Base-by-base conservation (phyloP, 2,113 vertebrate species). In the Chauna torquata region DNA sequence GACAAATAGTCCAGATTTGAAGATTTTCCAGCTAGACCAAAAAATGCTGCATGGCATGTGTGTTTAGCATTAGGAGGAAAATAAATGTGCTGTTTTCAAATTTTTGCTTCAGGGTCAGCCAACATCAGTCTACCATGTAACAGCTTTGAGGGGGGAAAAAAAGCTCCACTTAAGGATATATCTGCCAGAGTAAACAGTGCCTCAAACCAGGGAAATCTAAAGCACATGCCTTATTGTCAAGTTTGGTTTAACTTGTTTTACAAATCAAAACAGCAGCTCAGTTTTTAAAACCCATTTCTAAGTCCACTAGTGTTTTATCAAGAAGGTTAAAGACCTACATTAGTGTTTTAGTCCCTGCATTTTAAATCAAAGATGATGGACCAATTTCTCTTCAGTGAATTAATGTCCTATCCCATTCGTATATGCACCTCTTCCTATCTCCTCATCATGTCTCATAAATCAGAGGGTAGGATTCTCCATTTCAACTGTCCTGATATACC, bases 191-290 rank as follows among this genome's bases (percentile, higher is more conserved):
- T 98, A 98, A 98, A 98, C 97, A 98, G 94, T 96, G 95, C 94
- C 77, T 92, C 97, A 95, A 98, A 98, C 94, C 97, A 97, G 97
- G 94, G 74, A 98, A 98, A 98, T 97, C 95, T 96, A 98, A 98
- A 98, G 97, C 96, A 98, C 96, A 97, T 98, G 97, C 96, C 62
- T 97, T 97, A 97, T 97, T 97, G 96, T 98, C 97, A 98, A 94
- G 94, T 98, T 98, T 97, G 96, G 96, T 96, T 97, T 96, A 97
- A 98, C 96, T 98, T 97, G 88, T 96, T 98, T 97, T 94, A 96
- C 94, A 98, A 96, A 97, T 94, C 91, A 97, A 95, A 98, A 97
- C 85, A 98, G 96, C 96, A 97, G 96, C 88, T 94, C 82, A 58
- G 74, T 92, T 97, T 98, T 97, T 96, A 95, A 96, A 97, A 79